Percentiles rank a stretch among this genome's conserved stretches.
Conservation (phyloP, 2,888 invertebrate genomes). For the Villa cingulata region DNA sequence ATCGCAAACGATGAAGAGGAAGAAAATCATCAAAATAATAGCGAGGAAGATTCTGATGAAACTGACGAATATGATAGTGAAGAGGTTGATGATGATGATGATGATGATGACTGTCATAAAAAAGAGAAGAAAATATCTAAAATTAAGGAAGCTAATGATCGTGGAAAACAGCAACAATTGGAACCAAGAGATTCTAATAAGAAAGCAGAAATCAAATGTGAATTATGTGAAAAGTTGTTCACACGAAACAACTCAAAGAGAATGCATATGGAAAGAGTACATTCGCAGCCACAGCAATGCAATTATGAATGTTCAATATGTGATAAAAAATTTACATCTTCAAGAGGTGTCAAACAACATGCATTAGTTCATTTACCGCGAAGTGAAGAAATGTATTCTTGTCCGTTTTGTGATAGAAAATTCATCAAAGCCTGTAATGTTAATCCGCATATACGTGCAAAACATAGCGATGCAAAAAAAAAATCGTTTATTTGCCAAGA, state of each 20-base stretch:
- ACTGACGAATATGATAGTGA: background rate
- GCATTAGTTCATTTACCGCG: constrained; percentile 14
- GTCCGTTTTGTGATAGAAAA: constrained; percentile 15
- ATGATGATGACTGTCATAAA: background rate
- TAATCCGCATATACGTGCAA: constrained; percentile 15
- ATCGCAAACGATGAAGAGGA: no score
- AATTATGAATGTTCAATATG: constrained; percentile 11
- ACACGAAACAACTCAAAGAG: background rate
- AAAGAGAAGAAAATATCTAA: no score
- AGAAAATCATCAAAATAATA: no score
- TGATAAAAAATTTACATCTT: constrained; percentile 14
- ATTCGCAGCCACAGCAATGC: background rate
- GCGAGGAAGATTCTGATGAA: background rate
- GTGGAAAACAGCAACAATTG: constrained; percentile 2
- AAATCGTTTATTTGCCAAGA: constrained; percentile 37
- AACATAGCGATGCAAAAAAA: constrained; percentile 25
- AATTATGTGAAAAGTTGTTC: constrained; percentile 6
- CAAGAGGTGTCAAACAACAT: constrained; percentile 12
- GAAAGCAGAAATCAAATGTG: constrained; percentile 1
- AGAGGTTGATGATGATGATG: background rate
- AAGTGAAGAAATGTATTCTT: constrained; percentile 10
- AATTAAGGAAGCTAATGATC: no score
- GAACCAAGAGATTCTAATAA: background rate
- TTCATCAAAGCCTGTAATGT: constrained; percentile 10
- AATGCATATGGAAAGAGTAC: background rate